Evolutionary conservation across 2,888 invertebrate genomes (phyloP), one percentile per base, ranked within the genome.

Genomic region (Torymus tubicola): DNA sequence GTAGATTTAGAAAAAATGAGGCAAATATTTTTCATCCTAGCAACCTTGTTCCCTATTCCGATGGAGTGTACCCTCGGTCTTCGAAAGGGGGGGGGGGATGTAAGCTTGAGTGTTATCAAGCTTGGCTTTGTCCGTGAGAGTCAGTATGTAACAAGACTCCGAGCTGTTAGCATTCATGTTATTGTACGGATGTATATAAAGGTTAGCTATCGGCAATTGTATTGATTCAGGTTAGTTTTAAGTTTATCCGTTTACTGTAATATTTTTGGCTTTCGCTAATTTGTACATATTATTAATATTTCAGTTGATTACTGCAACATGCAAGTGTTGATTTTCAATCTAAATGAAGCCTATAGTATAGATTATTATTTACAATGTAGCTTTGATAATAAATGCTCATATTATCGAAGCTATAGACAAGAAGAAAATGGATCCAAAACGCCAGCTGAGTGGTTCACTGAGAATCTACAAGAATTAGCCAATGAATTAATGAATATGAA

Each of bases 21-120:
- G 82, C 76, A 57, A 82, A 83, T 58, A 52, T 83, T 42, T 84
- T 83, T 78, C 84, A 84, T 71, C 71, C 78, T 42, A 82, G 82
- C 73, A 84, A 84, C 16, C 24, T 83, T 10, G 73, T 83, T 58
- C 83, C 83, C 55, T 80, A 82, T 16, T 64, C 53, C 53, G n/a
- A 24, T 24, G 24, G 24, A 24, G 24, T 58, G 58, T n/a, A 58
- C 14, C n/a, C 18, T 65, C 12, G 61, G 24, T 1, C 61, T 24
- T 24, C 11, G 11, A 21, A 61, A 10, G 8, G 61, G 11, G 11
- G 21, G 60, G 21, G 2, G 21, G 60, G 16, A 80, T 80, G 82
- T 81, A 78, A 81, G 81, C 58, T 72, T 73, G 69, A 2, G 2
- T 2, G 53, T 53, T 53, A 31, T 31, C 31, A 31, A 31, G 31